Conservation (phyloP, 2,113 vertebrate genomes). For the Neogobius melanostomus region DNA sequence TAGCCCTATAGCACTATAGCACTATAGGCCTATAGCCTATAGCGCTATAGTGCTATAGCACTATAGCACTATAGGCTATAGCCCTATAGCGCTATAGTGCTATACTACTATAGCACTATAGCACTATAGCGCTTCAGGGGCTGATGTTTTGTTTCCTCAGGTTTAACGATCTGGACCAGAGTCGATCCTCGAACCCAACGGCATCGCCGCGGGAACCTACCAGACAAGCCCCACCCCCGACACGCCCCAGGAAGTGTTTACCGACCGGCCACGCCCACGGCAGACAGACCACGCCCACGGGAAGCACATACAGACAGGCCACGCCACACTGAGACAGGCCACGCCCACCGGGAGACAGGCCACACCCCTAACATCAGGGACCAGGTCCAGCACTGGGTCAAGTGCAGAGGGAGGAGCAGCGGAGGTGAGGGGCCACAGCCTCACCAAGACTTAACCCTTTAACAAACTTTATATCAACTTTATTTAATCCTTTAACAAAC, state of each 20-base stretch:
- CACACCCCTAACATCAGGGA: slow-evolving; percentile 68
- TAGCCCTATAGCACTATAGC: too few relatives aligned
- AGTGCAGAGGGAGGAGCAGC: slow-evolving; percentile 85
- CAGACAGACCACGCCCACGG: slow-evolving; percentile 64
- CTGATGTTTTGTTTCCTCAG: background rate
- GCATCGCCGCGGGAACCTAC: slow-evolving; percentile 77
- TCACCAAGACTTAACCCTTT: background rate
- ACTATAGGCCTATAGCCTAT: too few relatives aligned
- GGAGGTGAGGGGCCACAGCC: slow-evolving; percentile 73
- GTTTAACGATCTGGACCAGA: slow-evolving; percentile 61
- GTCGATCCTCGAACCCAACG: slow-evolving; percentile 87
- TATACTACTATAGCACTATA: too few relatives aligned
- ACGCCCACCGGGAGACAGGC: slow-evolving; percentile 48
- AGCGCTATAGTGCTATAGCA: too few relatives aligned
- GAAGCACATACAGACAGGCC: slow-evolving; percentile 74
- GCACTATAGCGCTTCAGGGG: too few relatives aligned
- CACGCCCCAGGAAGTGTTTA: slow-evolving; percentile 2
- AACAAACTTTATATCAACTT: too few relatives aligned
- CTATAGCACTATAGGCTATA: too few relatives aligned
- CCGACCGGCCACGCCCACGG: background rate
- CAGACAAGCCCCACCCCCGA: slow-evolving; percentile 74
- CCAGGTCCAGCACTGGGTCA: slow-evolving; percentile 91
- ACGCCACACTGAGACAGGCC: slow-evolving; percentile 55
- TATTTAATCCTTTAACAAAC: background rate
- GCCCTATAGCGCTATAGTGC: too few relatives aligned